Conservation (phyloP, 2,888 invertebrate genomes). For the Harpalus rubripes region DNA sequence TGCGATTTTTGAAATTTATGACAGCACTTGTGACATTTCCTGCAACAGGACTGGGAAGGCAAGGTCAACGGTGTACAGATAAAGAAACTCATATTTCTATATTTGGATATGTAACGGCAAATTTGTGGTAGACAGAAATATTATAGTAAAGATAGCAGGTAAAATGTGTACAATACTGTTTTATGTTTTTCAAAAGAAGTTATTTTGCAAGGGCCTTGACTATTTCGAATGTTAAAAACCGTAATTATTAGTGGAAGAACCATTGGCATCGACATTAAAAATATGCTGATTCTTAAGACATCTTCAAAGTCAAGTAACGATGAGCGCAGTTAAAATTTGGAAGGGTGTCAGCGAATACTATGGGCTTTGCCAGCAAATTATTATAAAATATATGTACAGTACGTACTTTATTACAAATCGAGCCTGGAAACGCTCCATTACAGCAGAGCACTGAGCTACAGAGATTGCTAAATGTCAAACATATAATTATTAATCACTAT, state of each 20-base stretch:
- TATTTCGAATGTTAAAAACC: not conserved
- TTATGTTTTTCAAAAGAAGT: not conserved
- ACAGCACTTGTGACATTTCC: conserved; percentile 36
- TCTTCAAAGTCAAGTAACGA: no score
- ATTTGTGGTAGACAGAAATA: conserved; percentile 8
- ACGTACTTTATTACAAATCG: no score
- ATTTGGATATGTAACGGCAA: conserved; percentile 35
- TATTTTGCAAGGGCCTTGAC: not conserved
- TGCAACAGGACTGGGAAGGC: conserved; percentile 44
- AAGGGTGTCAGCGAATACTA: no score
- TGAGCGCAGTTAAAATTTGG: no score
- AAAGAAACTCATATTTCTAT: conserved; percentile 32
- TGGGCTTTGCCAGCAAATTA: no score
- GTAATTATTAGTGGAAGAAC: not conserved
- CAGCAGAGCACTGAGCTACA: no score
- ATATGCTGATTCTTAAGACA: no score
- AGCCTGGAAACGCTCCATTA: no score
- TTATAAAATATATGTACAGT: no score
- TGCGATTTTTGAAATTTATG: conserved; percentile 56
- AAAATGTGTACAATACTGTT: conserved; percentile 14
- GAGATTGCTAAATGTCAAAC: no score
- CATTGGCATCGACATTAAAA: no score
- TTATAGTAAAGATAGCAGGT: conserved; percentile 29
- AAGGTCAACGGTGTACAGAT: conserved; percentile 33
- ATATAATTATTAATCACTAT: no score